phyloP scores from a whole-genome alignment of 2,797 vertebrate genomes.

The Octomys mimax region DNA sequence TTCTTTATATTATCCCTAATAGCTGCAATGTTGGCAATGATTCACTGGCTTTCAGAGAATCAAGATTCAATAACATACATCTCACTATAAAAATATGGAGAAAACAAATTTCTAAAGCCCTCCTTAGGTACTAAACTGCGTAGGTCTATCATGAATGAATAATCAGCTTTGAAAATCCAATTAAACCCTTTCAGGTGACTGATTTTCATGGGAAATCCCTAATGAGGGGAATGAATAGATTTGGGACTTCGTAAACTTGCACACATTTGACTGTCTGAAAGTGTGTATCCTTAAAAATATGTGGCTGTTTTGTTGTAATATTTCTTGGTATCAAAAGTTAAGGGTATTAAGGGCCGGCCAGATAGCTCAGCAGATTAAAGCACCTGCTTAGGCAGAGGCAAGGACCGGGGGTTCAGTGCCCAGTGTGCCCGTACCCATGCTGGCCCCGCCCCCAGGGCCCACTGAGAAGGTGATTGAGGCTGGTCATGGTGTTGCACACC shows the following conservation, averaged over 20 bases:
- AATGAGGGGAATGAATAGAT: background rate
- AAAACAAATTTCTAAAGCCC: background rate
- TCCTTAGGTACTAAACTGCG: background rate
- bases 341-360: background rate
- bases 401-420: too few relatives aligned
- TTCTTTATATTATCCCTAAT: background rate
- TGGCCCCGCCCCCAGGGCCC: too few relatives aligned
- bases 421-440: too few relatives aligned
- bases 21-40: background rate
- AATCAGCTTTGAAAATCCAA: background rate
- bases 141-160: background rate
- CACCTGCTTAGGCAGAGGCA: too few relatives aligned
- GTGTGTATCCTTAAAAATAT: background rate
- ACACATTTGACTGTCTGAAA: background rate
- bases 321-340: constrained; percentile 37
- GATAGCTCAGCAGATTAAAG: too few relatives aligned
- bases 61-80: background rate
- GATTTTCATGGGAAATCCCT: background rate
- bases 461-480: too few relatives aligned
- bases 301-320: background rate
- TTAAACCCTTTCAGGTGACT: background rate
- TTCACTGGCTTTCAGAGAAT: constrained; percentile 8
- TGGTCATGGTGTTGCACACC: too few relatives aligned
- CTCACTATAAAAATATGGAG: background rate
- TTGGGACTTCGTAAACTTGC: background rate